Evolutionary conservation across 2,113 vertebrate genomes (phyloP).

Genomic region (Sceloporus undulatus): DNA sequence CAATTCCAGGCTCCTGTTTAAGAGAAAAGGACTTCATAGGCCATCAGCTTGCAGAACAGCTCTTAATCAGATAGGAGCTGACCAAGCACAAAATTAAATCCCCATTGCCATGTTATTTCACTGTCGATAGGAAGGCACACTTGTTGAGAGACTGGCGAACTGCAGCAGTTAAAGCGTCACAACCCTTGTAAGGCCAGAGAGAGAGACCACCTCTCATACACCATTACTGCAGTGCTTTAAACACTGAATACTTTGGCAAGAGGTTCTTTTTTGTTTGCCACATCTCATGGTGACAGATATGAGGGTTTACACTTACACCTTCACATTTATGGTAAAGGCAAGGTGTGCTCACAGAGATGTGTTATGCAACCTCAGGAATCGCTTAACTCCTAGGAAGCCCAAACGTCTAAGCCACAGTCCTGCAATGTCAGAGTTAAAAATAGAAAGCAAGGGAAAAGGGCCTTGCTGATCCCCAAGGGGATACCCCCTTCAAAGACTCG

Average conservation of each 20-base stretch:
- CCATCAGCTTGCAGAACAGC: background rate
- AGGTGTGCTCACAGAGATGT: background rate
- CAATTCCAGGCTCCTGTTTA: background rate
- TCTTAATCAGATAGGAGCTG: background rate
- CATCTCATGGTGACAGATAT: fast-evolving
- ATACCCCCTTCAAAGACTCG: no score
- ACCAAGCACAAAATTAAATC: slow-evolving; percentile 12
- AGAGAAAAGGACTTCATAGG: background rate
- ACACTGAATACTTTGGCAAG: background rate
- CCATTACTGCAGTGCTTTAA: background rate
- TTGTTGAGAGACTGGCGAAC: background rate
- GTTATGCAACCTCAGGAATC: background rate
- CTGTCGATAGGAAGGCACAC: background rate
- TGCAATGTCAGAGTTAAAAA: background rate
- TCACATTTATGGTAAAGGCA: background rate
- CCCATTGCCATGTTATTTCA: slow-evolving; percentile 23
- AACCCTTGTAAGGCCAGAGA: background rate
- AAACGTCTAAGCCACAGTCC: background rate
- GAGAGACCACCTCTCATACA: background rate
- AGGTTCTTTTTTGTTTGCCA: background rate
- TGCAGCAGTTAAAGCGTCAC: background rate
- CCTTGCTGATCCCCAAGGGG: background rate
- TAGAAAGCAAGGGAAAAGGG: no score
- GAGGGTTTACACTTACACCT: background rate
- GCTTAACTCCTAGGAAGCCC: background rate